Evolutionary conservation across 2,113 vertebrate species (phyloP).

Genomic region (Sturnira hondurensis): DNA sequence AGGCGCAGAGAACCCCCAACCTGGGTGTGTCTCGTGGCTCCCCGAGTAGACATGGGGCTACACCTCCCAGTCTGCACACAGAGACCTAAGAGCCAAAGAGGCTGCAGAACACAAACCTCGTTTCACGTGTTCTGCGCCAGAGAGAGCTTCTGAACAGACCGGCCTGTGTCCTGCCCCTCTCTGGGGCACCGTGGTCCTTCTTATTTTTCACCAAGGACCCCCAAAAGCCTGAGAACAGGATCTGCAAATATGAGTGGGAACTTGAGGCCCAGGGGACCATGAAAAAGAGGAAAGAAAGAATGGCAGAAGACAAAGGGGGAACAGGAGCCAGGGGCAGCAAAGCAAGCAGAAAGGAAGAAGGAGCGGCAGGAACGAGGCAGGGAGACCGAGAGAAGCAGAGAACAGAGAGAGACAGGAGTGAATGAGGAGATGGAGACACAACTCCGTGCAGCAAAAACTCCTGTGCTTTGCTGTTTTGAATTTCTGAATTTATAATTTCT

Average conservation of each 20-base stretch:
- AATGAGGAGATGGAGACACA: fast-evolving
- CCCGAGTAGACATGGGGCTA: not conserved
- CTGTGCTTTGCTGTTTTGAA: not conserved
- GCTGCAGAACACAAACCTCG: fast-evolving
- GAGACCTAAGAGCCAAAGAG: not conserved
- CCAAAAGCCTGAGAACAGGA: not conserved
- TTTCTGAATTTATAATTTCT: not conserved
- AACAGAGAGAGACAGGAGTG: fast-evolving
- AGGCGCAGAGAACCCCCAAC: fast-evolving
- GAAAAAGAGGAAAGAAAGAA: not conserved
- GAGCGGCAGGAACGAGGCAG: fast-evolving
- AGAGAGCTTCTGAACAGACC: not conserved
- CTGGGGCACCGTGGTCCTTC: fast-evolving
- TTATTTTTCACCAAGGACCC: not conserved
- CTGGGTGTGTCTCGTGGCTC: fast-evolving
- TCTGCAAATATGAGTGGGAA: not conserved
- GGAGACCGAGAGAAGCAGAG: not conserved
- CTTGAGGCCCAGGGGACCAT: not conserved
- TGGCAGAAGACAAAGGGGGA: not conserved
- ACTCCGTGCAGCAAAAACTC: fast-evolving
- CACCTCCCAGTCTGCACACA: fast-evolving
- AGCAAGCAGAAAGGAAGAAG: not conserved
- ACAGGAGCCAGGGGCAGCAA: not conserved
- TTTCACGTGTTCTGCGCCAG: not conserved
- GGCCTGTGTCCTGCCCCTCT: not conserved